Evolutionary conservation across 2,113 vertebrate genomes (phyloP), one percentile per base, ranked within the genome.

Genomic region (Lipophrys pholis): DNA sequence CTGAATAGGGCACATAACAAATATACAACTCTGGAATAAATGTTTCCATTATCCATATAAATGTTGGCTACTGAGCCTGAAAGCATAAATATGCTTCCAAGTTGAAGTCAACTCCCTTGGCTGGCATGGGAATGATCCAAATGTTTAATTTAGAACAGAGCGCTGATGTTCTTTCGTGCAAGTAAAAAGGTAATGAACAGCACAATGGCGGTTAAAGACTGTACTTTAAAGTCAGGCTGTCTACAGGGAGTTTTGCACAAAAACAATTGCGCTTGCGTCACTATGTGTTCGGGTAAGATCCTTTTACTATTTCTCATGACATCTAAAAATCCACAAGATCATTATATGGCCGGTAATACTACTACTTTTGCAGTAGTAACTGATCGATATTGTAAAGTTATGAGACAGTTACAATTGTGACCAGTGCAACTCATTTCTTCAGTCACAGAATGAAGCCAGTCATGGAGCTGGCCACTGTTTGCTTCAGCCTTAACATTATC

Each of bases 141-240:
- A 3, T 58, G 48, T 48, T 5, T 17, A 42, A 58, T 49, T 68
- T n/a, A 49, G 40, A 42, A 39, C 21, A 61, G 7, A 48, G 71
- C 17, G 58, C 50, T 21, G 45, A 15, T 53, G 38, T 67, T 68
- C 11, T 56, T 65, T 36, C 15, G 11, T 42, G 64, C 15, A 53
- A 48, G 58, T 30, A 51, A 64, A 66, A 75, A 63, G 14, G 9
- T 39, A 43, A 57, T 70, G 59, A 73, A 62, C 42, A 74, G 42
- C 51, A 30, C 51, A n/a, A 48, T 38, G 70, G 21, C 21, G 21
- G 17, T 35, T 59, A 15, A 51, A 70, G 21, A 12, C 50, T 45
- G 10, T 8, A 11, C 6, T 62, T 6, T 17, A 36, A 61, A 60
- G 21, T 52, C 11, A 39, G n/a, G 56, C 40, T 8, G 12, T 56